These are phyloP conservation scores for Tympanuchus pallidicinctus DNA, from an alignment of 2,113 vertebrate genomes.

Conservation along the genomic window DNA sequence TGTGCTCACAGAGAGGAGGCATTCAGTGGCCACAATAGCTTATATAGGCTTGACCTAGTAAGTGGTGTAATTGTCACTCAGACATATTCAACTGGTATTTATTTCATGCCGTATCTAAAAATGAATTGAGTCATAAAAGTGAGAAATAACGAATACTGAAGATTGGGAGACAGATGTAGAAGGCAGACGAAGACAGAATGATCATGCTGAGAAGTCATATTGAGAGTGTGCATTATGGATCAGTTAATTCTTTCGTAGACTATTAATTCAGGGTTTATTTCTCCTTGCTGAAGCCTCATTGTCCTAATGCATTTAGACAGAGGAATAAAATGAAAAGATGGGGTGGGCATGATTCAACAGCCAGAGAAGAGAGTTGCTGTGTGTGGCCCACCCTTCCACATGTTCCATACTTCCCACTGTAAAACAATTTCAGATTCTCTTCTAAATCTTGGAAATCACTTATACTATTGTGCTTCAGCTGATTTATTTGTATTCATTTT, in stretches of 20 bases:
- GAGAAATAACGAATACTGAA: neutral
- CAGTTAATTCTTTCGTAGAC: neutral
- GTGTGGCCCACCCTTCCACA: neutral
- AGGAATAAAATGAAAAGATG: neutral
- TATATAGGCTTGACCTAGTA: slow-evolving; percentile 20
- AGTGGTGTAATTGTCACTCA: neutral
- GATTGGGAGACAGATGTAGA: neutral
- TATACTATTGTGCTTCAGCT: neutral
- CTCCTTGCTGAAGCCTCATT: neutral
- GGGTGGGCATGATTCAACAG: neutral
- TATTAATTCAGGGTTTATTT: slow-evolving; percentile 47
- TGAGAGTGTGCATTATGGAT: neutral
- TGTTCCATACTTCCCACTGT: neutral
- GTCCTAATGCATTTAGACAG: neutral
- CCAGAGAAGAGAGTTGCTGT: neutral
- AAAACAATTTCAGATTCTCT: neutral
- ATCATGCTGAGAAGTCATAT: neutral
- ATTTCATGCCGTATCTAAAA: neutral
- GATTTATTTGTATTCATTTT: slow-evolving; percentile 36
- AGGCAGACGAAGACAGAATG: neutral
- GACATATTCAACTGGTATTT: neutral
- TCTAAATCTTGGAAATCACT: slow-evolving; percentile 26
- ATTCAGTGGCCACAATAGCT: neutral
- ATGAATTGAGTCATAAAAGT: neutral
- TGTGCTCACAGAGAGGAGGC: neutral